These are phyloP conservation scores for Eulemur macaco DNA, from an alignment of 2,113 vertebrate species.

Conservation along the genomic window DNA sequence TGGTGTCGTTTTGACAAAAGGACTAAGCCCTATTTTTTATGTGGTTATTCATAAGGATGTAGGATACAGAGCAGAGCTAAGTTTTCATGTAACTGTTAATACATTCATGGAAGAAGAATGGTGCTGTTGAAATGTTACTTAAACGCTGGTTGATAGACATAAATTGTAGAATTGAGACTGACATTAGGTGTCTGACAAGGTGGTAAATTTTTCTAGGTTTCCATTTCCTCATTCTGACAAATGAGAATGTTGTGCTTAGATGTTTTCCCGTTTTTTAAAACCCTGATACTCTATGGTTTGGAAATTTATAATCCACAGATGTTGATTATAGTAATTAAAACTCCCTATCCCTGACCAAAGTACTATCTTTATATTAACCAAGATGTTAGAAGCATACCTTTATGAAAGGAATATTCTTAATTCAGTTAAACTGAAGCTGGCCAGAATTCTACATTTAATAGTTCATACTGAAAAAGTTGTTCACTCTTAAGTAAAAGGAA, in stretches of 20 bases:
- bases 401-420: conserved; percentile 47
- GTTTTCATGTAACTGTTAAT: background rate
- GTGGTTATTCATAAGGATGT: background rate
- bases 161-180: background rate
- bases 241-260: background rate
- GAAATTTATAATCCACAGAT: conserved; percentile 11
- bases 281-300: background rate
- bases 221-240: conserved; percentile 38
- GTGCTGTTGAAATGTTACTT: background rate
- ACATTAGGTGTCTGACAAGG: background rate
- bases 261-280: background rate
- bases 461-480: conserved; percentile 33
- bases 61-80: background rate
- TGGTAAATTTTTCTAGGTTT: background rate
- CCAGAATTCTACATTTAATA: background rate
- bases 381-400: background rate
- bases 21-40: background rate
- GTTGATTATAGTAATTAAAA: conserved; percentile 57
- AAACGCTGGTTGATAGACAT: background rate
- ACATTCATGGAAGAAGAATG: background rate
- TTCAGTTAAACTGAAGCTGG: conserved; percentile 26
- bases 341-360: background rate
- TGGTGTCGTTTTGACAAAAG: background rate
- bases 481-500: background rate
- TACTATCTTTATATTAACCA: conserved; percentile 48